Evolutionary conservation across 2,113 vertebrate genomes (phyloP).

Genomic region (Esox niger): DNA sequence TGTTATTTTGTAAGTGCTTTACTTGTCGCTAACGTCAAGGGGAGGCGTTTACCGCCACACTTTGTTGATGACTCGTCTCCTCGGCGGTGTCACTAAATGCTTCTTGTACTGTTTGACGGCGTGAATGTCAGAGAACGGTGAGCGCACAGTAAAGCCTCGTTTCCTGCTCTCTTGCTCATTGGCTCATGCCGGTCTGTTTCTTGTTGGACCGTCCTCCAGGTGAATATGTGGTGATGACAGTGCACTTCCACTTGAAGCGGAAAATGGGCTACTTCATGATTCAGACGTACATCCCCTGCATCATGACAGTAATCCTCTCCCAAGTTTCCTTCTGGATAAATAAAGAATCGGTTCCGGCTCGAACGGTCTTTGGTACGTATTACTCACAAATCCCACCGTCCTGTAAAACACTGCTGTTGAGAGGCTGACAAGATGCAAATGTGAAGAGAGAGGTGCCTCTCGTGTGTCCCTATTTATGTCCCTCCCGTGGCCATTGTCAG

Average conservation of each 20-base stretch:
- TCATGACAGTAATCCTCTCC: slow-evolving; percentile 99
- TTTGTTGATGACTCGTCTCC: too few species aligned
- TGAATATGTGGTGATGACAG: slow-evolving; percentile 99
- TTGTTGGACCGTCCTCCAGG: slow-evolving; percentile 69
- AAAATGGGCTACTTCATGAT: slow-evolving; percentile 99
- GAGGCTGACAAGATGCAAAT: too few species aligned
- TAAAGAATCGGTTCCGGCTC: slow-evolving; percentile 96
- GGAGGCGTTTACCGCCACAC: too few species aligned
- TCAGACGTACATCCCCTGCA: slow-evolving; percentile 99
- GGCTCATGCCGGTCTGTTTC: neutral
- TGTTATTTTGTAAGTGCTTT: too few species aligned
- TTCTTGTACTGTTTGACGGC: neutral
- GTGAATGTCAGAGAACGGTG: too few species aligned
- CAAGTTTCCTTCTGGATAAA: slow-evolving; percentile 99
- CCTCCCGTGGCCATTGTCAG: too few species aligned
- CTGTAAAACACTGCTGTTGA: too few species aligned
- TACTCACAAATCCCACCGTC: slow-evolving; percentile 29
- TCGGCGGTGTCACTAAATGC: neutral
- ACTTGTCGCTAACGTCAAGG: too few species aligned
- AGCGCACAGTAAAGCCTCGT: too few species aligned
- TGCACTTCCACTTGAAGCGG: slow-evolving; percentile 92
- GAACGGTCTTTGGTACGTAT: slow-evolving; percentile 95
- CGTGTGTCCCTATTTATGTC: too few species aligned
- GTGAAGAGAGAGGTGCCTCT: too few species aligned
- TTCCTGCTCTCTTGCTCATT: too few species aligned